Percentiles rank a stretch among this genome's conserved stretches.
Evolutionary conservation across 2,113 vertebrate genomes (phyloP).

Genomic region (Cercocebus atys): DNA sequence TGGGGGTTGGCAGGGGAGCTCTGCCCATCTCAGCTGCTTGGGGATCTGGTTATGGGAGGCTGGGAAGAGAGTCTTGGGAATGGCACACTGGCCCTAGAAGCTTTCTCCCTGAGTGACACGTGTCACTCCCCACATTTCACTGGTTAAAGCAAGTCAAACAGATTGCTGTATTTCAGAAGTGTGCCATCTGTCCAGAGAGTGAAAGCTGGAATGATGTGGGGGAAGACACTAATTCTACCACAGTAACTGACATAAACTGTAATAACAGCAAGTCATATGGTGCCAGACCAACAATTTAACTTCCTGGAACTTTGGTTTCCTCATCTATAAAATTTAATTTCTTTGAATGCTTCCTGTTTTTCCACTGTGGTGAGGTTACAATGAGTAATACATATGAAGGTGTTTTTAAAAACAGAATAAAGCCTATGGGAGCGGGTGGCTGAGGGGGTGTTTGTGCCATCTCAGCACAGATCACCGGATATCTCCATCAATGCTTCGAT

Average conservation of each 20-base stretch:
- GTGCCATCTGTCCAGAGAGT: not conserved
- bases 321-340: not conserved
- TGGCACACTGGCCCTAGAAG: not conserved
- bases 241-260: not conserved
- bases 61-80: not conserved
- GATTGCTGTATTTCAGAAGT: not conserved
- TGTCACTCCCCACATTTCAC: not conserved
- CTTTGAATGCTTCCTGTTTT: not conserved
- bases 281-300: not conserved
- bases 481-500: not conserved
- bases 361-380: not conserved
- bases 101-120: not conserved
- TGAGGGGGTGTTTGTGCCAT: not conserved
- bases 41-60: not conserved
- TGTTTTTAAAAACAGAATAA: not conserved
- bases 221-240: not conserved
- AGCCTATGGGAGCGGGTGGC: not conserved
- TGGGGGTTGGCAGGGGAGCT: not conserved
- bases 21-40: not conserved
- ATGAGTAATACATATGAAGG: not conserved
- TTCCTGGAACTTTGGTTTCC: not conserved
- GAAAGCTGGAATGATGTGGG: not conserved
- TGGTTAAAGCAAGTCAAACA: not conserved
- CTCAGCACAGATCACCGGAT: not conserved
- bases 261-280: accelerated